A percentile compares a stretch with the other conserved stretches of the same genome.
Evolutionary conservation across 1,140 invertebrate genomes (phyloP).

Genomic region (Heliconius himera): DNA sequence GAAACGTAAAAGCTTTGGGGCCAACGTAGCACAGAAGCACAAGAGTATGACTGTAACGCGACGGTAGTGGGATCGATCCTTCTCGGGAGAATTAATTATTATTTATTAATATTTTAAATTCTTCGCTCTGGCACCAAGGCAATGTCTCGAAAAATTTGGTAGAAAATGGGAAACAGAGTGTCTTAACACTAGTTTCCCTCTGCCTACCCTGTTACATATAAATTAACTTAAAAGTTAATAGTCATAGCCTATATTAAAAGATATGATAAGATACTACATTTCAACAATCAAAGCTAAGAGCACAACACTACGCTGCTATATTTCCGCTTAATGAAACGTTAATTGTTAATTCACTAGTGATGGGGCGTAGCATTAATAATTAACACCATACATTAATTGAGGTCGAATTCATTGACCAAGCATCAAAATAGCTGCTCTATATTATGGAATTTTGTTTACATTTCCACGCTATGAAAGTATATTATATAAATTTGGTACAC

Average conservation of each 20-base stretch:
- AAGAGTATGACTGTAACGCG: too few relatives aligned
- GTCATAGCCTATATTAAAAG: background rate
- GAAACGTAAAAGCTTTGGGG: too few relatives aligned
- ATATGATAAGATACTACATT: background rate
- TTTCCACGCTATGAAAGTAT: background rate
- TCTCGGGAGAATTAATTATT: too few relatives aligned
- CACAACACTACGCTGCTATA: conserved; percentile 9
- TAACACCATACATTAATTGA: conserved; percentile 50
- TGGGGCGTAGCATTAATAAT: conserved; percentile 40
- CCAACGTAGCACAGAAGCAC: too few relatives aligned
- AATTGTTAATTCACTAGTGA: conserved; percentile 38
- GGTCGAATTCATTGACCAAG: conserved; percentile 53
- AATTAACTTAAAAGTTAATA: too few relatives aligned
- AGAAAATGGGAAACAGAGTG: too few relatives aligned
- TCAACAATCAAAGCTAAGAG: conserved; percentile 4
- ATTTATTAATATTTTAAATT: too few relatives aligned
- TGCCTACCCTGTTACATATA: too few relatives aligned
- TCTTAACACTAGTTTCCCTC: too few relatives aligned
- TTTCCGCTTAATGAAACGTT: conserved; percentile 30
- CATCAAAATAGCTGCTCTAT: conserved; percentile 46
- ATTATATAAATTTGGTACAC: background rate
- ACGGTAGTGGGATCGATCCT: too few relatives aligned
- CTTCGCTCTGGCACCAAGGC: too few relatives aligned
- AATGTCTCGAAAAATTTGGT: too few relatives aligned
- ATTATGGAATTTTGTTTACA: conserved; percentile 27